A percentile compares a stretch with the other conserved stretches of the same genome.
phyloP scores from a whole-genome alignment of 1,140 invertebrate genomes.

The Teleogryllus occipitalis region DNA sequence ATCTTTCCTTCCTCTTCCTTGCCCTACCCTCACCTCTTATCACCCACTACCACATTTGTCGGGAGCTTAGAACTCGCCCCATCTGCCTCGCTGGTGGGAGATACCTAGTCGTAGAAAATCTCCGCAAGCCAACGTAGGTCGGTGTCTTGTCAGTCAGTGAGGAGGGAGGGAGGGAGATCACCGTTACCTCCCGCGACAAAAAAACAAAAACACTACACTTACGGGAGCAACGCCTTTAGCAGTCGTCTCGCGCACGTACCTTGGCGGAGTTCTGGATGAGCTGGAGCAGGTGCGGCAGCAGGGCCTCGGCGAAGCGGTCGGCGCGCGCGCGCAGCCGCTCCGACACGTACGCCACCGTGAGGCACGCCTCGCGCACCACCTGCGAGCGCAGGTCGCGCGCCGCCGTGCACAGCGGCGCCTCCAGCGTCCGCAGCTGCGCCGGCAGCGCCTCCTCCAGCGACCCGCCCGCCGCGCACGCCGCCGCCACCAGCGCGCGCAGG shows the following conservation, averaged over 20 bases:
- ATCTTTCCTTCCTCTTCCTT: too few species aligned
- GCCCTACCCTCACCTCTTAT: too few species aligned
- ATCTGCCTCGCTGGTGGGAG: too few species aligned
- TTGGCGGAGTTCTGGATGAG: slow-evolving; percentile 95
- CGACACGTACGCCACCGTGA: slow-evolving; percentile 86
- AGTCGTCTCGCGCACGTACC: slow-evolving; percentile 38
- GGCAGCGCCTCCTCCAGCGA: slow-evolving; percentile 60
- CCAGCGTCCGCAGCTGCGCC: slow-evolving; percentile 66
- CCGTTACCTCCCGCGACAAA: too few species aligned
- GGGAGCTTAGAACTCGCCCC: too few species aligned
- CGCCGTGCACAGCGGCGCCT: slow-evolving; percentile 70
- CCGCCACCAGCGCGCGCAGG: slow-evolving; percentile 69
- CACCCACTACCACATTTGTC: too few species aligned
- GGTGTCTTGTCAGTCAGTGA: too few species aligned
- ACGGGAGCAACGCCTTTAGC: too few species aligned
- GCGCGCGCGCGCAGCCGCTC: slow-evolving; percentile 73
- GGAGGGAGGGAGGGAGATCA: too few species aligned
- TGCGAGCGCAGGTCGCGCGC: slow-evolving; percentile 78
- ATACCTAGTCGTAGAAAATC: too few species aligned
- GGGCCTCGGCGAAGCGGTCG: slow-evolving; percentile 73
- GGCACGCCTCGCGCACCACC: slow-evolving; percentile 89
- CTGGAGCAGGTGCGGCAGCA: slow-evolving; percentile 76
- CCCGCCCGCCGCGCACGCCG: slow-evolving; percentile 57
- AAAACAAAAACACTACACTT: too few species aligned
- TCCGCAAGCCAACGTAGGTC: too few species aligned